A percentile compares a stretch with the other conserved stretches of the same genome.
Conservation (phyloP, 2,113 vertebrate genomes). For the Thymallus thymallus region DNA sequence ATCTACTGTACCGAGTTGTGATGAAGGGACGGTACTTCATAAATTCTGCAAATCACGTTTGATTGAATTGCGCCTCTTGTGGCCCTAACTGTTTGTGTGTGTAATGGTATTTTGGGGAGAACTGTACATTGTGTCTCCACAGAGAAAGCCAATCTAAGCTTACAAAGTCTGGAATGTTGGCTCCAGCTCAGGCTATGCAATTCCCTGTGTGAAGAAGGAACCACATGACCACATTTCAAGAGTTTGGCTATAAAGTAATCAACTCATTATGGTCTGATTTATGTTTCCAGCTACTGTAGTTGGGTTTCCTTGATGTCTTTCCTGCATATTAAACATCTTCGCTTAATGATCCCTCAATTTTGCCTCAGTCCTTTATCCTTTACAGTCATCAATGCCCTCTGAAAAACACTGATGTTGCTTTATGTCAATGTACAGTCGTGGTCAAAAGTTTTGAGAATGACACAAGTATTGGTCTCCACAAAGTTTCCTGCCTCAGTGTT, state of each 20-base stretch:
- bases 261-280: neutral
- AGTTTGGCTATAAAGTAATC: neutral
- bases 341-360: constrained; percentile 14
- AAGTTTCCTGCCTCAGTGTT: too few relatives aligned
- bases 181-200: neutral
- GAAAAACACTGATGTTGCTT: neutral
- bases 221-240: neutral
- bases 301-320: constrained; percentile 15
- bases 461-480: too few relatives aligned
- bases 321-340: constrained; percentile 12
- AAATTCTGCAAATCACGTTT: neutral
- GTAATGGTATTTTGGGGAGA: neutral
- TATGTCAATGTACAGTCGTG: neutral
- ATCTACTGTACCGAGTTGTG: neutral
- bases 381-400: constrained; percentile 9
- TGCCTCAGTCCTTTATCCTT: constrained; percentile 8
- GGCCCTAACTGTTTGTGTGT: neutral
- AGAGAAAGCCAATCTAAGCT: neutral
- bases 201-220: neutral
- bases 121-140: constrained; percentile 9
- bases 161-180: constrained; percentile 2
- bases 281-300: constrained; percentile 2
- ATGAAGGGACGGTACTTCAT: neutral
- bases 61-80: neutral
- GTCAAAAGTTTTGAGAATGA: too few relatives aligned